phyloP scores from a whole-genome alignment of 1,140 invertebrate species.

The Nebria ingens region DNA sequence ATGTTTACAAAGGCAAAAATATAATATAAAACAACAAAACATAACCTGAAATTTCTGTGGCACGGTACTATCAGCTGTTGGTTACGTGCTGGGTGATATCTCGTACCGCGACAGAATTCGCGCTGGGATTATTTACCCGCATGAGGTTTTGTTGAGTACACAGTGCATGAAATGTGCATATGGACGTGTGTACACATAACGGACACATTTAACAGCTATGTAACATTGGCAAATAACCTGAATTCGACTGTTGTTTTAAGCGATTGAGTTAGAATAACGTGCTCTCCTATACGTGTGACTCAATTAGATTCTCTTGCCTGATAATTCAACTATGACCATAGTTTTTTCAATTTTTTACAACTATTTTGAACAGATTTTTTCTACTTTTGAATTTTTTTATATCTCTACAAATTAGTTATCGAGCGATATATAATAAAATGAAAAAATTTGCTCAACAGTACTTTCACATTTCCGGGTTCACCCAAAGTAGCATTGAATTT shows the following conservation, averaged over 20 bases:
- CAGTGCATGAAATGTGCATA: neutral
- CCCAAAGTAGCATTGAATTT: neutral
- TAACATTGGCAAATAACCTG: conserved; percentile 1
- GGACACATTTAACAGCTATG: neutral
- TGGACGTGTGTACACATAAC: neutral
- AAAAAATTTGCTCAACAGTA: no score
- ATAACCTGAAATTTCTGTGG: no score
- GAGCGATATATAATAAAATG: no score
- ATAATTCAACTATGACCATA: no score
- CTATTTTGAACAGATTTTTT: no score
- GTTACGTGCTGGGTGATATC: neutral
- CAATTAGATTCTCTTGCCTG: neutral
- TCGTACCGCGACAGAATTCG: neutral
- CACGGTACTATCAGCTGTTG: no score
- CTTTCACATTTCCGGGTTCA: no score
- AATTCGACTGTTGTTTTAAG: neutral
- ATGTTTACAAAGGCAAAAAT: no score
- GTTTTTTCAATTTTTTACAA: no score
- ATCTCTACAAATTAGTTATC: no score
- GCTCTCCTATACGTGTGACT: neutral
- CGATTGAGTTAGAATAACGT: neutral
- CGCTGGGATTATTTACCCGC: neutral
- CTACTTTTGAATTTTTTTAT: no score
- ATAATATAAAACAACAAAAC: no score
- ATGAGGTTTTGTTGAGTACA: neutral